phyloP scores from a whole-genome alignment of 2,797 vertebrate species.

The Tangara arthus region DNA sequence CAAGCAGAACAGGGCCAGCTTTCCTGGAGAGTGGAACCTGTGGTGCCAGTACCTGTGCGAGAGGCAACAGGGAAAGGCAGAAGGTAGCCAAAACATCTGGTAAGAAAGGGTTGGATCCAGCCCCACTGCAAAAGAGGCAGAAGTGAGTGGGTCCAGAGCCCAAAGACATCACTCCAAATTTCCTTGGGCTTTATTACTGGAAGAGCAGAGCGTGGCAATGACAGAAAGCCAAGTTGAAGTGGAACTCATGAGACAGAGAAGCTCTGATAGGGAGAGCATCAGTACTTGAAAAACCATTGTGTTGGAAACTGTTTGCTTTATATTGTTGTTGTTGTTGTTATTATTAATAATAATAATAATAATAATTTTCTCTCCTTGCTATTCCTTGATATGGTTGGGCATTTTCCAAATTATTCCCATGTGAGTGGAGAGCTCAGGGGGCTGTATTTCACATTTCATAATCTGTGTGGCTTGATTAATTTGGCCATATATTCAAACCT shows the following conservation, averaged over 20 bases:
- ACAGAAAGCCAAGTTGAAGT: neutral
- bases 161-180: rapidly evolving
- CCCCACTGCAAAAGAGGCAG: neutral
- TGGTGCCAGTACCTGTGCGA: neutral
- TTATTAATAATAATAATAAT: neutral
- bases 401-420: neutral
- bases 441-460: neutral
- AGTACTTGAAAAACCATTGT: rapidly evolving
- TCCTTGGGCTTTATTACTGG: neutral
- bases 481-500: neutral
- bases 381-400: neutral
- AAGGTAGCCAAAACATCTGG: neutral
- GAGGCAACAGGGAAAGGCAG: neutral
- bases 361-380: neutral
- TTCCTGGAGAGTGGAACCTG: neutral
- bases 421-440: neutral
- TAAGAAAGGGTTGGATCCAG: neutral
- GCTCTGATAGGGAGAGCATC: neutral
- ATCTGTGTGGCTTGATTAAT: slow-evolving; percentile 11
- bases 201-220: rapidly evolving
- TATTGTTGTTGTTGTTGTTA: rapidly evolving
- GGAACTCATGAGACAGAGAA: neutral
- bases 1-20: neutral
- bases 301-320: neutral
- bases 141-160: neutral